Conservation (phyloP, 2,888 invertebrate species). For the Cryptus armator region DNA sequence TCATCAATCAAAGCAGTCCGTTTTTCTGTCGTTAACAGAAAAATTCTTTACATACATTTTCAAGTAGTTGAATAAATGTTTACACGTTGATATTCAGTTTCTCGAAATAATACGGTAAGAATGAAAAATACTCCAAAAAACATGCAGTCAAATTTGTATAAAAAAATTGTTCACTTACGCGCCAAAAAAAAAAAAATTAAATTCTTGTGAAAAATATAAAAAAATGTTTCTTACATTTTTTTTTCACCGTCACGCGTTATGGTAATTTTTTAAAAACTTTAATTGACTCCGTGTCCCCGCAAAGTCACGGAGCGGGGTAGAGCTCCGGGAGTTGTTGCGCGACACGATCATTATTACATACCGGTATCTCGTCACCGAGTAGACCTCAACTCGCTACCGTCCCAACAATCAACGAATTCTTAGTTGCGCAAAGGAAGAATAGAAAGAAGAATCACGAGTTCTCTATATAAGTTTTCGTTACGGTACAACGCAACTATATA, state of each 20-base stretch:
- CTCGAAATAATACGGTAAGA: no score
- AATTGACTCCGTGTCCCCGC: constrained; percentile 8
- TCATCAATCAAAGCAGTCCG: background rate
- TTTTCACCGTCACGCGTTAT: background rate
- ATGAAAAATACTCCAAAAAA: no score
- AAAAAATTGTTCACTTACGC: background rate
- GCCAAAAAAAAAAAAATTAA: background rate
- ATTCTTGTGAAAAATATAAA: background rate
- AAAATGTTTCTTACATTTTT: background rate
- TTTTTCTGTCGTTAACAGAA: background rate
- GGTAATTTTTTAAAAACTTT: constrained; percentile 7
- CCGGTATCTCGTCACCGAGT: constrained; percentile 31
- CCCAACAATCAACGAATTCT: constrained; percentile 39
- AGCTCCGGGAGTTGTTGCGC: constrained; percentile 19
- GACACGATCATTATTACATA: constrained; percentile 42
- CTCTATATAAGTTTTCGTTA: constrained; percentile 22
- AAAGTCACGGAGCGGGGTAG: constrained; percentile 17
- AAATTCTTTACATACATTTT: background rate
- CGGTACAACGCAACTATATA: constrained; percentile 19
- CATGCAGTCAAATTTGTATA: background rate
- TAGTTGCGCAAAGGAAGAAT: constrained; percentile 55
- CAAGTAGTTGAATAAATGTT: background rate
- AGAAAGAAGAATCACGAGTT: constrained; percentile 27
- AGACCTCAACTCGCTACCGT: constrained; percentile 24
- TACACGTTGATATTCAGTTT: background rate